Conservation (phyloP, 2,113 vertebrate genomes). For the Sciurus niger region DNA sequence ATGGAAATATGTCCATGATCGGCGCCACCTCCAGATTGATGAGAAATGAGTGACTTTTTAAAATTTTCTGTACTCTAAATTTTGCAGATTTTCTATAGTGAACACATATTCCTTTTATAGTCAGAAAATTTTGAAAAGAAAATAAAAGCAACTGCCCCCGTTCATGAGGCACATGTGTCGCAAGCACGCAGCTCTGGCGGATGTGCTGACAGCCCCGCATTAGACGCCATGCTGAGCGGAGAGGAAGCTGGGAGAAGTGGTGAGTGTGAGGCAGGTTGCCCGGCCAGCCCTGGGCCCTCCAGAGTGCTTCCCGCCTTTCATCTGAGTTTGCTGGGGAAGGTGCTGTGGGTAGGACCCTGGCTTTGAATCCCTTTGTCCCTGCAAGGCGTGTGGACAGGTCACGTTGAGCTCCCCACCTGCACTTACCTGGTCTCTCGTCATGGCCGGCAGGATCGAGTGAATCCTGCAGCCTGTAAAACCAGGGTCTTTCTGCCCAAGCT, state of each 20-base stretch:
- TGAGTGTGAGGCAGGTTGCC: neutral
- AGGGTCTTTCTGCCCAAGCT: neutral
- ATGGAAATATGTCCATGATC: neutral
- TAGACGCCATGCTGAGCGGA: neutral
- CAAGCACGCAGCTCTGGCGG: accelerated
- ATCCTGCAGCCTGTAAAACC: neutral
- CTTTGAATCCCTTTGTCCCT: neutral
- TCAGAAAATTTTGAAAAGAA: neutral
- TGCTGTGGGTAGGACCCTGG: neutral
- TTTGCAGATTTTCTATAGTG: neutral
- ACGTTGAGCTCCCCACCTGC: accelerated
- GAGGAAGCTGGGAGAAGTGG: too few relatives aligned
- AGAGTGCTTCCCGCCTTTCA: neutral
- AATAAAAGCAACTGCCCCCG: neutral
- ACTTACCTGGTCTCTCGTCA: neutral
- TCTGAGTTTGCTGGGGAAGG: neutral
- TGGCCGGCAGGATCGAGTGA: neutral
- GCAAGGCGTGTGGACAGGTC: neutral
- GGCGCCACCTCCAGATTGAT: neutral
- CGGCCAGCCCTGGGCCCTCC: neutral
- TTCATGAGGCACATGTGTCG: neutral
- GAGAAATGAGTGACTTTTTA: neutral
- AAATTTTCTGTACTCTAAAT: neutral
- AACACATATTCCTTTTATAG: neutral
- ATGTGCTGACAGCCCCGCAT: neutral